Base-by-base conservation (phyloP, 2,113 vertebrate species). In the Cettia cetti region DNA sequence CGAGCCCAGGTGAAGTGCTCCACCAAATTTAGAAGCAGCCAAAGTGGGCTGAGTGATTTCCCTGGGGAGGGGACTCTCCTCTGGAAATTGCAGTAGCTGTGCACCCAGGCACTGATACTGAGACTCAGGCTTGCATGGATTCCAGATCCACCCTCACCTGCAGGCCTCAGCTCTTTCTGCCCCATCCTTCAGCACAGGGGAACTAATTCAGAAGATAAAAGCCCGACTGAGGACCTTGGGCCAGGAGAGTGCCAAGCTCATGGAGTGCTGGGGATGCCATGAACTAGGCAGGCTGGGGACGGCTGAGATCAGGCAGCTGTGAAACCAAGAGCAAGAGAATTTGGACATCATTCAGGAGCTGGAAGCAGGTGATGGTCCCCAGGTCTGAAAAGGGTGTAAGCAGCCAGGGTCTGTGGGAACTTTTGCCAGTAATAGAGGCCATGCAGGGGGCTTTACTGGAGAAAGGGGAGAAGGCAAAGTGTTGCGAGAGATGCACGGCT, bases 201-300 rank as follows among this genome's bases (percentile, higher is more conserved):
- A 72, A 56, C 10, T 60, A 30, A 82, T 82, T 68, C 30, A 14
- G 15, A 81, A 80, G 22, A n/a, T 68, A 13, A 52, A 75, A 83
- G 27, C 37, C 26, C 0, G 0, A 2, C 21, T 31, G 11, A 26
- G 20, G 76, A 47, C 26, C 47, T 61, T 40, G n/a, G 33, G 11
- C 40, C 59, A 78, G 28, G 35, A 72, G 40, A 0, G 0, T 77
- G 35, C 30, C 49, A 61, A 33, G 53, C 17, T 50, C 3, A 0
- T 31, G 59, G 53, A 24, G 37, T 66, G 37, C 69, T 63, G 26
- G 47, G 20, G 54, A 23, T 76, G 63, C 79, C 63, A 37, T 49
- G 54, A 76, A 5, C 70, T 31, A 15, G 47, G 40, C 40, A 68
- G 47, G 30, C 24, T 54, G 61, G 10, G 20, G 40, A 31, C 47